phyloP scores from a whole-genome alignment of 2,888 invertebrate species.

The Uloborus plumipes region DNA sequence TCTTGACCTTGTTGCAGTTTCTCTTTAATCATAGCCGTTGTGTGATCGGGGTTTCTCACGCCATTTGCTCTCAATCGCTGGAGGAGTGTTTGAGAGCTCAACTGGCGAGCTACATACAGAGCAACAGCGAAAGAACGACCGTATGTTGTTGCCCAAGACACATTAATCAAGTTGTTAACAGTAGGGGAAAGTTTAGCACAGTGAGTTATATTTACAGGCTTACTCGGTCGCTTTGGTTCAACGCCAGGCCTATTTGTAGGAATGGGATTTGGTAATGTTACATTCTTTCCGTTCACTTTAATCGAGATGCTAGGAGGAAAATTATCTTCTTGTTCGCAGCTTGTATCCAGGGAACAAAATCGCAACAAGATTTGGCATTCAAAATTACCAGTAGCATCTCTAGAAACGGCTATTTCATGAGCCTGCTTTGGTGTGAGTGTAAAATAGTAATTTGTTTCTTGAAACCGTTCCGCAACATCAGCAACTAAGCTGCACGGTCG shows the following conservation, averaged over 20 bases:
- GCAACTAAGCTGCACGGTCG: constrained; percentile 82
- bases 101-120: constrained; percentile 87
- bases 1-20: constrained; percentile 93
- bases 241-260: constrained; percentile 97
- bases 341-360: constrained; percentile 90
- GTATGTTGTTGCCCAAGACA: constrained; percentile 95
- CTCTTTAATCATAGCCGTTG: constrained; percentile 88
- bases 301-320: constrained; percentile 94
- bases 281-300: constrained; percentile 92
- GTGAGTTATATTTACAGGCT: constrained; percentile 95
- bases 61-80: constrained; percentile 87
- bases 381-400: constrained; percentile 74
- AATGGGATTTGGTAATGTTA: constrained; percentile 92
- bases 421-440: constrained; percentile 95
- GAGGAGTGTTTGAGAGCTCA: constrained; percentile 86
- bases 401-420: constrained; percentile 79
- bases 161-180: constrained; percentile 85
- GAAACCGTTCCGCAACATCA: constrained; percentile 75
- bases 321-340: constrained; percentile 91
- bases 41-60: constrained; percentile 89
- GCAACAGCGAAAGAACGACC: constrained; percentile 79
- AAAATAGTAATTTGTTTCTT: constrained; percentile 89
- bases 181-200: constrained; percentile 88
- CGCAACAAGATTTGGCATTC: constrained; percentile 85
- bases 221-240: constrained; percentile 94